Conservation (phyloP, 2,113 vertebrate species). For the Ceyx margarethae region DNA sequence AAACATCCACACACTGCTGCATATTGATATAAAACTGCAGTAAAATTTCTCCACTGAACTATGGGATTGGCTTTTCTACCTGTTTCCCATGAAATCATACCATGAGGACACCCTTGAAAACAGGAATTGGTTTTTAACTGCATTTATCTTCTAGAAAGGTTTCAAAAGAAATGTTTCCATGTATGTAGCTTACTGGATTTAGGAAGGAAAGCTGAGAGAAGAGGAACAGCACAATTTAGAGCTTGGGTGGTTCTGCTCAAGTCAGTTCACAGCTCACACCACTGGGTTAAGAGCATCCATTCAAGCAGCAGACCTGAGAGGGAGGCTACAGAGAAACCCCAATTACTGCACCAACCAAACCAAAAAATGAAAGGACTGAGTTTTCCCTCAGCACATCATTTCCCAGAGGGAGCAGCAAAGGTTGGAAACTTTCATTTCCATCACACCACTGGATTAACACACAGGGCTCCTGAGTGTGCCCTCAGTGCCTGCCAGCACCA, state of each 20-base stretch:
- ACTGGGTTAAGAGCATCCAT: background rate
- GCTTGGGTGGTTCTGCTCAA: background rate
- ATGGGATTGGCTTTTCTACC: background rate
- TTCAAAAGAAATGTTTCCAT: background rate
- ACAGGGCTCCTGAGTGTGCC: background rate
- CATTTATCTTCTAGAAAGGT: background rate
- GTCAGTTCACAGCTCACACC: background rate
- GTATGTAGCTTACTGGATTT: background rate
- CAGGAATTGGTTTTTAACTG: background rate
- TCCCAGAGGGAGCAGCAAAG: background rate
- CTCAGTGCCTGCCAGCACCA: background rate
- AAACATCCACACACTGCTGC: background rate
- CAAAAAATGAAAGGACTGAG: background rate
- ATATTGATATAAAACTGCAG: background rate
- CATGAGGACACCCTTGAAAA: background rate
- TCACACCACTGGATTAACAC: background rate
- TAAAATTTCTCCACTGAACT: background rate
- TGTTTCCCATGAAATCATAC: background rate
- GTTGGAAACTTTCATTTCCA: background rate
- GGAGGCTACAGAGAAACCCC: background rate
- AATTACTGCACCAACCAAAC: background rate
- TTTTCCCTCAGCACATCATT: slow-evolving; percentile 17
- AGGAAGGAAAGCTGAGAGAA: background rate
- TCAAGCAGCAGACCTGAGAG: background rate
- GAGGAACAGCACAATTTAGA: background rate